Evolutionary conservation across 1,140 invertebrate species (phyloP), one percentile per base, ranked within the genome.

Genomic region (Orchesella cincta): DNA sequence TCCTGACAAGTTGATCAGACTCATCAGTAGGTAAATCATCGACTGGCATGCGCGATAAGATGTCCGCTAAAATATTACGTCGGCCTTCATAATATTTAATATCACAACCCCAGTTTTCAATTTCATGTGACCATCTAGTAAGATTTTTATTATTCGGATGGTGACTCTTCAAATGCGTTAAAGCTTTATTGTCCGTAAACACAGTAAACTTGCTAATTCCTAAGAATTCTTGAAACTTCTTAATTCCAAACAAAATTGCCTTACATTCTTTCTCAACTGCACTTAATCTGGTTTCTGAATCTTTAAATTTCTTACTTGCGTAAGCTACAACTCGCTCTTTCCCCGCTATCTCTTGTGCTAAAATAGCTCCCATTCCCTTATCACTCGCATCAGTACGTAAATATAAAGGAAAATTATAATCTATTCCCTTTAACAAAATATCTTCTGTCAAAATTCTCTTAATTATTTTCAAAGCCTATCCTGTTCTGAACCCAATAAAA

Each of bases 21-120:
- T n/a, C n/a, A n/a, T n/a, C n/a, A n/a, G n/a, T n/a, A n/a, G n/a
- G n/a, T n/a, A n/a, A n/a, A n/a, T n/a, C n/a, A n/a, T n/a, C n/a
- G n/a, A n/a, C n/a, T n/a, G n/a, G n/a, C n/a, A n/a, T n/a, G n/a
- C n/a, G n/a, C n/a, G n/a, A n/a, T n/a, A n/a, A n/a, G n/a, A n/a
- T n/a, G n/a, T n/a, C n/a, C n/a, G n/a, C n/a, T n/a, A n/a, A n/a
- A n/a, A n/a, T n/a, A n/a, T n/a, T n/a, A n/a, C n/a, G n/a, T n/a
- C n/a, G n/a, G n/a, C n/a, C n/a, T n/a, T n/a, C n/a, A n/a, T n/a
- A n/a, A n/a, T n/a, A n/a, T n/a, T n/a, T n/a, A n/a, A 84, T 74
- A 74, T 78, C 64, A n/a, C 72, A 71, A 23, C 75, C 57, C 78
- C 62, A 84, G 31, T 74, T 67, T 67, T 78, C 62, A 12, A 83